Evolutionary conservation across 2,113 vertebrate species (phyloP).

Genomic region (Otocyon megalotis): DNA sequence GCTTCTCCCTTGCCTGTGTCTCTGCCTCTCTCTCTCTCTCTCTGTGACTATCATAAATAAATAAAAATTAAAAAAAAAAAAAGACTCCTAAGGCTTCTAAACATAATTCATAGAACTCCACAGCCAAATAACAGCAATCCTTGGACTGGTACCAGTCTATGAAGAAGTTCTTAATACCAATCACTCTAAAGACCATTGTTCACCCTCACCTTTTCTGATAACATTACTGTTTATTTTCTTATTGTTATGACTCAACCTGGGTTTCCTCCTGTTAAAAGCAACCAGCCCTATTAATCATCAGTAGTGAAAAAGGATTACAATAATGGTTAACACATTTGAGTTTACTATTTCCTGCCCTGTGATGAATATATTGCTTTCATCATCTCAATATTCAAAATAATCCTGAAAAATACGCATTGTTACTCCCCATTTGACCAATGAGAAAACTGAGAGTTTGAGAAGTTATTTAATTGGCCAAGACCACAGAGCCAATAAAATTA

Average conservation of each 20-base stretch:
- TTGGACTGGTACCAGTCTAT: background rate
- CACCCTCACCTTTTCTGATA: background rate
- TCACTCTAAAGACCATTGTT: too few species aligned
- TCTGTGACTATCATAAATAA: too few species aligned
- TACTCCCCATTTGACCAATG: background rate
- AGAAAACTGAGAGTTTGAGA: background rate
- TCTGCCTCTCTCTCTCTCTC: too few species aligned
- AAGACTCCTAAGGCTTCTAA: background rate
- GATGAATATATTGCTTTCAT: background rate
- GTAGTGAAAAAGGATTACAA: background rate
- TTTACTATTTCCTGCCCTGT: background rate
- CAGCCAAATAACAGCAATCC: background rate
- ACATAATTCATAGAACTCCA: background rate
- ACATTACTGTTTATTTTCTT: background rate
- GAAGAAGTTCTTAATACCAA: background rate
- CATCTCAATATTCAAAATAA: background rate
- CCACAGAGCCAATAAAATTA: background rate
- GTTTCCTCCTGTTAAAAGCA: background rate
- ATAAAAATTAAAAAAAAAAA: too few species aligned
- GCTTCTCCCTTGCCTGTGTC: too few species aligned
- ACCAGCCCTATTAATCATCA: background rate
- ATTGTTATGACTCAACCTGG: background rate
- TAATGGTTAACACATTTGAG: background rate
- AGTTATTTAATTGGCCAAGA: background rate
- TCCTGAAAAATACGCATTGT: background rate